Conservation (phyloP, 37 sponge, comb jelly and placozoan genomes). For the Petrosia ficiformis region DNA sequence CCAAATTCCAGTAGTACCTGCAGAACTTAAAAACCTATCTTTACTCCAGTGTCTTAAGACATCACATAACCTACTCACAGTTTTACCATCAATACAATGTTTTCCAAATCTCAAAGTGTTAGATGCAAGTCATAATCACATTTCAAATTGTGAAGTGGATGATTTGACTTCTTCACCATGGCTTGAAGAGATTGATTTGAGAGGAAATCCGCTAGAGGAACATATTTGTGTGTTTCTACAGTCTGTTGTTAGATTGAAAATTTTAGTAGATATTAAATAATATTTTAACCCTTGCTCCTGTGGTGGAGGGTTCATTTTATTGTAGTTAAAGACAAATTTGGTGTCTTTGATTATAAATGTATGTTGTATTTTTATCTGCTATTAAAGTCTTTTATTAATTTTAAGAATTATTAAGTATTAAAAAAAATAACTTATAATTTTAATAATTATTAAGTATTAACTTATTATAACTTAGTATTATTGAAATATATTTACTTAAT, state of each 20-base stretch:
- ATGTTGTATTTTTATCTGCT: background rate
- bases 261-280: constrained; percentile 5
- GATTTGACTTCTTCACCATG: background rate
- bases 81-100: background rate
- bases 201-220: constrained; percentile 13
- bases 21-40: background rate
- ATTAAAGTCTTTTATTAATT: background rate
- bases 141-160: background rate
- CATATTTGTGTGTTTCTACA: background rate
- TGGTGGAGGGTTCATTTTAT: background rate
- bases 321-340: background rate
- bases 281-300: background rate
- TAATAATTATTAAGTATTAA: no score
- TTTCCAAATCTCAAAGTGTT: background rate
- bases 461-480: no score
- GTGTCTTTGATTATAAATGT: background rate
- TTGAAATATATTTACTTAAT: no score
- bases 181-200: constrained; percentile 9
- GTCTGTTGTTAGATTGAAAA: constrained; percentile 21
- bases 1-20: constrained; percentile 13
- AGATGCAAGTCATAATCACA: constrained; percentile 18
- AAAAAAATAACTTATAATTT: no score
- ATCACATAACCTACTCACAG: background rate
- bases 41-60: background rate
- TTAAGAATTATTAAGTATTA: no score